These are phyloP conservation scores for Crotalus viridis DNA, from an alignment of 2,113 vertebrate species.

Conservation along the genomic window DNA sequence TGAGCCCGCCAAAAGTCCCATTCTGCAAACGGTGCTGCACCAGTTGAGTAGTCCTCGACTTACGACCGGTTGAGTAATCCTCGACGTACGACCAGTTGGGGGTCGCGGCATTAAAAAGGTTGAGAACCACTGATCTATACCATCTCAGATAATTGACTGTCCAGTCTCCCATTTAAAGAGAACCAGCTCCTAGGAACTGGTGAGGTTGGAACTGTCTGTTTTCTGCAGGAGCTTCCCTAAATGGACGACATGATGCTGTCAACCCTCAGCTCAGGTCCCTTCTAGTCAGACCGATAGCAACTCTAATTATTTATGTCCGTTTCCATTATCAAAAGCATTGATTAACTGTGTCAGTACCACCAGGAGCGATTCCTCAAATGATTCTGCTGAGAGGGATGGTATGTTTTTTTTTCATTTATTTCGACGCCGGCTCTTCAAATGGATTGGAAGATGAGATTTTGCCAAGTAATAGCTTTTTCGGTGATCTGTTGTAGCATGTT, in stretches of 20 bases:
- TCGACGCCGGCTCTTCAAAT: background rate
- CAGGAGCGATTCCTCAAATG: background rate
- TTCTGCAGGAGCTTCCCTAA: background rate
- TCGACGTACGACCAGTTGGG: no score
- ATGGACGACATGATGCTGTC: background rate
- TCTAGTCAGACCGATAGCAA: no score
- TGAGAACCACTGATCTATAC: no score
- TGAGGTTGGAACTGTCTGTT: background rate
- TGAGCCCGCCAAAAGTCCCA: no score
- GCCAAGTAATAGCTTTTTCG: slow-evolving; percentile 13
- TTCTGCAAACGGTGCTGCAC: no score
- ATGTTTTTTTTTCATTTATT: background rate
- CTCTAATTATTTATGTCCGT: background rate
- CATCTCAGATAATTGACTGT: no score
- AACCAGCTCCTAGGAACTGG: no score
- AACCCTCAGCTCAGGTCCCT: background rate
- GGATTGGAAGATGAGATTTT: slow-evolving; percentile 13
- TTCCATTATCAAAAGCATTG: background rate
- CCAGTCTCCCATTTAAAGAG: no score
- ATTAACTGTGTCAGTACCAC: background rate
- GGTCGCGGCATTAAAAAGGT: no score
- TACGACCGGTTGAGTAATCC: no score
- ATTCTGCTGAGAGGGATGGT: background rate
- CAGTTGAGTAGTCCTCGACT: no score
- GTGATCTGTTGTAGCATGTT: background rate